Evolutionary conservation across 2,888 invertebrate species (phyloP).

Genomic region (Oscheius myriophilus): DNA sequence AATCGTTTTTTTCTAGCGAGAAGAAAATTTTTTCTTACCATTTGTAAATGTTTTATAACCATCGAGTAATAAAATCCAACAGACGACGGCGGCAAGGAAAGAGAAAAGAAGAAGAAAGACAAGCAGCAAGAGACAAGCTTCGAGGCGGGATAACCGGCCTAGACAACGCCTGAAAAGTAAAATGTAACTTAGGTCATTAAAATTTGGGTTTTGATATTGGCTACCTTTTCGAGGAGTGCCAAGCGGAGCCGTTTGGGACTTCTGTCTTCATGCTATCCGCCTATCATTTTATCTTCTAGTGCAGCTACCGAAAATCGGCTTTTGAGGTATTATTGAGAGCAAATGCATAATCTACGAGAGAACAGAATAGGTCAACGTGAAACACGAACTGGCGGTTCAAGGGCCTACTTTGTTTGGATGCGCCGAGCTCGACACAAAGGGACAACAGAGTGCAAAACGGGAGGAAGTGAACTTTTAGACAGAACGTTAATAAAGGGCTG

Average conservation of each 20-base stretch:
- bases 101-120: conserved; percentile 44
- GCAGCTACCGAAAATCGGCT: not conserved
- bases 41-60: conserved; percentile 55
- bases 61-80: conserved; percentile 58
- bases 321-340: too few species aligned
- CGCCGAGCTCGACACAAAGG: too few species aligned
- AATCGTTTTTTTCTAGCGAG: not conserved
- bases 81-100: conserved; percentile 45
- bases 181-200: not conserved
- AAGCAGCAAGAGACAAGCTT: conserved; percentile 48
- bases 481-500: too few species aligned
- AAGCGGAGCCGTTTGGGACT: conserved; percentile 20
- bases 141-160: conserved; percentile 49
- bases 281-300: conserved; percentile 25
- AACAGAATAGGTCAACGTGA: too few species aligned
- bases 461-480: too few species aligned
- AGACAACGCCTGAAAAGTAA: conserved; percentile 51
- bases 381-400: too few species aligned
- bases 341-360: too few species aligned
- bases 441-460: too few species aligned
- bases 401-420: too few species aligned
- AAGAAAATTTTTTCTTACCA: conserved; percentile 36
- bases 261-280: conserved; percentile 25
- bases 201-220: not conserved
- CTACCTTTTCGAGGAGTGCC: conserved; percentile 29